phyloP scores from a whole-genome alignment of 2,888 invertebrate genomes.

The Hypomecis atomaria region DNA sequence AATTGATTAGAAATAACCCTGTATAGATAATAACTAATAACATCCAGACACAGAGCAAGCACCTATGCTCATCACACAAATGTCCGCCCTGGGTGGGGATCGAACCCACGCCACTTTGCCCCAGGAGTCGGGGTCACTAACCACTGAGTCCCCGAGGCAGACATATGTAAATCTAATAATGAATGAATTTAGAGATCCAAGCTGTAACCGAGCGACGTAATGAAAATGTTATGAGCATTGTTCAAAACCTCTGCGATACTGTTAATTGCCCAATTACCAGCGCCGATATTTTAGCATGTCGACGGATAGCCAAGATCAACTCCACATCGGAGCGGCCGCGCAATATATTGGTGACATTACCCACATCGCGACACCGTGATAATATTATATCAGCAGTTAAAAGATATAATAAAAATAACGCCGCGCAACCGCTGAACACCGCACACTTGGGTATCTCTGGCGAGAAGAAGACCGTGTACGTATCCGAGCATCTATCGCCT shows the following conservation, averaged over 20 bases:
- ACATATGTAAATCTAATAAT: too few relatives aligned
- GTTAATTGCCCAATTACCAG: background rate
- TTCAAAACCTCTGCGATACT: background rate
- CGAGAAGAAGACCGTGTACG: background rate
- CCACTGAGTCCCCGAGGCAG: too few relatives aligned
- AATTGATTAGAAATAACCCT: too few relatives aligned
- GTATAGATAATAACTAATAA: too few relatives aligned
- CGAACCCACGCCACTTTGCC: too few relatives aligned
- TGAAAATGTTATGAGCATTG: background rate
- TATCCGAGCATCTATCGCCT: background rate
- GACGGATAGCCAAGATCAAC: background rate
- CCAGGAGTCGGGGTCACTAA: too few relatives aligned
- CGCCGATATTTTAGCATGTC: background rate
- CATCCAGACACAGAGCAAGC: too few relatives aligned
- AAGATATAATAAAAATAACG: background rate
- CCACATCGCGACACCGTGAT: background rate
- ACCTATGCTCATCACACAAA: too few relatives aligned
- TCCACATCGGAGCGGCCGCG: background rate
- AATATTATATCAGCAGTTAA: background rate
- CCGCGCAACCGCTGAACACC: background rate
- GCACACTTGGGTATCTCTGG: background rate
- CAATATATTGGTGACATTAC: background rate
- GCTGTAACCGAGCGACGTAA: conserved; percentile 12
- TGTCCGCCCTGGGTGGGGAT: too few relatives aligned
- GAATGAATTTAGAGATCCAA: conserved; percentile 23